These are phyloP conservation scores for Probaryconus sp. DNA, from an alignment of 1,140 invertebrate species.

Conservation along the genomic window DNA sequence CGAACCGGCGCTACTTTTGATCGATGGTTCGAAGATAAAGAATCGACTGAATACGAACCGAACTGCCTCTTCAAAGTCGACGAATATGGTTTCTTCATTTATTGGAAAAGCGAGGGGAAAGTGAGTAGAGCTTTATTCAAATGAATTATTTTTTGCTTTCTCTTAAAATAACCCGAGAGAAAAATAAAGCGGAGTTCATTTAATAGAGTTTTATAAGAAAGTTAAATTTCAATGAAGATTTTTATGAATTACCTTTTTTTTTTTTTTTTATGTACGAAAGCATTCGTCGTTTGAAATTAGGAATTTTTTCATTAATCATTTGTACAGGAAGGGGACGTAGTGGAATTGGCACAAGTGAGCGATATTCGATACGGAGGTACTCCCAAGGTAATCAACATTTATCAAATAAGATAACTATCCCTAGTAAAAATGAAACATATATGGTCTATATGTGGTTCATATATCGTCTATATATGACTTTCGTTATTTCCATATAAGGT, in stretches of 20 bases:
- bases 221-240: no score
- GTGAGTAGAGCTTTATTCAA: slow-evolving; percentile 80
- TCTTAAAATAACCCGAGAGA: neutral
- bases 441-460: no score
- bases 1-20: slow-evolving; percentile 92
- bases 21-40: slow-evolving; percentile 97
- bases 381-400: slow-evolving; percentile 91
- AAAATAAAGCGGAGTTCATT: no score
- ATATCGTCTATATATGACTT: no score
- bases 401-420: no score
- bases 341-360: slow-evolving; percentile 97
- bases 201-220: no score
- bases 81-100: slow-evolving; percentile 99
- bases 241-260: slow-evolving; percentile 1
- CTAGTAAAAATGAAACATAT: no score
- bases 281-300: neutral
- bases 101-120: slow-evolving; percentile 98
- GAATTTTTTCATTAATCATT: slow-evolving; percentile 16
- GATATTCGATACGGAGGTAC: slow-evolving; percentile 94
- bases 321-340: slow-evolving; percentile 95
- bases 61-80: slow-evolving; percentile 96
- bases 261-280: slow-evolving; percentile 10
- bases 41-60: slow-evolving; percentile 90
- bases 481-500: no score
- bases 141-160: neutral